These are phyloP conservation scores for Drosophila busckii DNA, from an alignment of 1,140 invertebrate species.

Conservation along the genomic window DNA sequence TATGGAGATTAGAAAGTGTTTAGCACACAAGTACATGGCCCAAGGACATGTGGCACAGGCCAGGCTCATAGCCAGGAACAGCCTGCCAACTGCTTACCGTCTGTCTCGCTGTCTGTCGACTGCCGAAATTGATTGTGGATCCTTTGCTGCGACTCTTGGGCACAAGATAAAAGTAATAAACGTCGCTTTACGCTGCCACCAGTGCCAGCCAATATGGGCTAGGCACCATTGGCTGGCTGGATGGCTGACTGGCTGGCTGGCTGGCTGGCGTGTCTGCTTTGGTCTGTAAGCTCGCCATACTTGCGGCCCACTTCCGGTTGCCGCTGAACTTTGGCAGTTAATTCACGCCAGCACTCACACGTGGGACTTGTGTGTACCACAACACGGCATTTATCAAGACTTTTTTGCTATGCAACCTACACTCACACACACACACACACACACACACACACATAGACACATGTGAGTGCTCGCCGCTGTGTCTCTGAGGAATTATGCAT, in stretches of 20 bases:
- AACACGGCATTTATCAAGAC: too few species aligned
- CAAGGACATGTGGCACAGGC: neutral
- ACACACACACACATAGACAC: too few species aligned
- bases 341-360: conserved; percentile 29
- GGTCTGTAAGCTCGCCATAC: too few species aligned
- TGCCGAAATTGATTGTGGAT: conserved; percentile 69
- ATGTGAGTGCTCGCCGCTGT: conserved; percentile 49
- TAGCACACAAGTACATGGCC: conserved; percentile 15
- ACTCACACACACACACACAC: too few species aligned
- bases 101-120: neutral
- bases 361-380: conserved; percentile 17
- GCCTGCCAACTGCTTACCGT: conserved; percentile 21
- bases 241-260: too few species aligned
- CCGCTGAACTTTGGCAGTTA: conserved; percentile 35
- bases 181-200: conserved; percentile 34
- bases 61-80: conserved; percentile 1
- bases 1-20: conserved; percentile 78
- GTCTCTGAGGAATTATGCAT: conserved; percentile 70
- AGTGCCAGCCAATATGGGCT: conserved; percentile 15
- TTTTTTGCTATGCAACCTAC: too few species aligned
- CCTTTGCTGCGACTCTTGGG: conserved; percentile 51
- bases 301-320: conserved; percentile 12
- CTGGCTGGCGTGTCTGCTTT: too few species aligned
- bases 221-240: too few species aligned
- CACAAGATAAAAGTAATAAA: conserved; percentile 69